Evolutionary conservation across 2,888 invertebrate genomes (phyloP), one percentile per base, ranked within the genome.

Genomic region (Dolichopus griseipennis): DNA sequence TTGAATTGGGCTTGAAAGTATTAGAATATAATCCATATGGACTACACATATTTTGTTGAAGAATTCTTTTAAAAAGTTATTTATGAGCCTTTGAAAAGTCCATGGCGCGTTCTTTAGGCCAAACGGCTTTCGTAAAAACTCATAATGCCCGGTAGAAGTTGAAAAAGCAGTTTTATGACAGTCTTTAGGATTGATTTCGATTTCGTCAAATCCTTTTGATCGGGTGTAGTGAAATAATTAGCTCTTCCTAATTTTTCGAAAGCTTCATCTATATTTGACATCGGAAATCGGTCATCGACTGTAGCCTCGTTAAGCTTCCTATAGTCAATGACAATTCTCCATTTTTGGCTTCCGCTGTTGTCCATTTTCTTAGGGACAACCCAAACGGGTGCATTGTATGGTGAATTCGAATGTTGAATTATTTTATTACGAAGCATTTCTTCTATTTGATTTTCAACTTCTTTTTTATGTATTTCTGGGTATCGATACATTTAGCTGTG

Each of bases 401-500:
- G n/a, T n/a, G n/a, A n/a, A n/a, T n/a, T n/a, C n/a, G n/a, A n/a
- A n/a, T n/a, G n/a, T n/a, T n/a, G n/a, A n/a, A n/a, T n/a, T n/a
- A n/a, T n/a, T n/a, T n/a, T n/a, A n/a, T n/a, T n/a, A n/a, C n/a
- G n/a, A n/a, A n/a, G n/a, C n/a, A n/a, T n/a, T n/a, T n/a, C n/a
- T n/a, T n/a, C n/a, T n/a, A n/a, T n/a, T n/a, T n/a, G n/a, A n/a
- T n/a, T n/a, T n/a, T 71, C 33, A 2, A 71, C 66, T 65, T 69
- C 68, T 4, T 68, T n/a, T 41, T 64, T 65, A 61, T 69, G 69
- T 8, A 71, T 27, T 33, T 69, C 65, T 18, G 69, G 68, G 62
- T 70, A 71, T 66, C 66, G 66, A 67, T 68, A 68, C 1, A 66
- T 65, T 67, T 68, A 69, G 1, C 27, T 61, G 61, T 68, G 69